phyloP scores from a whole-genome alignment of 2,888 invertebrate genomes.

The Baronia brevicornis region DNA sequence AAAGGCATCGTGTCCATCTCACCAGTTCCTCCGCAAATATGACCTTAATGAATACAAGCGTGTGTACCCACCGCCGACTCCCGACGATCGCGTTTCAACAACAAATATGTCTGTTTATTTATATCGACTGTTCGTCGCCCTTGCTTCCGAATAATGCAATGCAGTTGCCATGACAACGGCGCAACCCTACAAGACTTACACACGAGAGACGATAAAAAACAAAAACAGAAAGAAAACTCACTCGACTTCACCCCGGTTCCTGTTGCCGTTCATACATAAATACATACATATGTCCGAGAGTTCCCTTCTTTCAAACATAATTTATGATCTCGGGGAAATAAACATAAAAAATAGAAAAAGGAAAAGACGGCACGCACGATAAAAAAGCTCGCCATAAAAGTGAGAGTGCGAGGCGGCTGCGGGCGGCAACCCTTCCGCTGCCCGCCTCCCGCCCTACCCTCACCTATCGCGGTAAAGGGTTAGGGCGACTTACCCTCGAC shows the following conservation, averaged over 20 bases:
- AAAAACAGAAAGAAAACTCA: constrained; percentile 60
- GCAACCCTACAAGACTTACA: constrained; percentile 56
- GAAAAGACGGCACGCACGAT: constrained; percentile 76
- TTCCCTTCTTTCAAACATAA: constrained; percentile 77
- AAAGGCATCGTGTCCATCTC: constrained; percentile 58
- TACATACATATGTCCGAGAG: constrained; percentile 72
- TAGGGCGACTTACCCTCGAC: constrained; percentile 60
- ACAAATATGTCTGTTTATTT: constrained; percentile 59
- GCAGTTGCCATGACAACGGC: constrained; percentile 65
- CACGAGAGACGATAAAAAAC: constrained; percentile 67
- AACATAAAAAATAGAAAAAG: constrained; percentile 77
- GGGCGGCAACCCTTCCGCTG: constrained; percentile 71
- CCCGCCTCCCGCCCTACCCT: constrained; percentile 51
- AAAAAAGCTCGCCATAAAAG: constrained; percentile 74
- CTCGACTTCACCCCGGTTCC: constrained; percentile 67
- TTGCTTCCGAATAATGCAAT: constrained; percentile 50
- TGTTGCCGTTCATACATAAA: constrained; percentile 67
- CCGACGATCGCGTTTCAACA: constrained; percentile 67
- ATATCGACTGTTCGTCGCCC: constrained; percentile 32
- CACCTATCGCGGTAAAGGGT: constrained; percentile 61
- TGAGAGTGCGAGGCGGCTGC: constrained; percentile 45
- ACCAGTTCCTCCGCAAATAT: constrained; percentile 67
- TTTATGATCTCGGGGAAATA: constrained; percentile 77
- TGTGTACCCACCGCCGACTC: constrained; percentile 60
- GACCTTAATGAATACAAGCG: constrained; percentile 67